Evolutionary conservation across 1,140 invertebrate genomes (phyloP).

Genomic region (Caenorhabditis inopinata): DNA sequence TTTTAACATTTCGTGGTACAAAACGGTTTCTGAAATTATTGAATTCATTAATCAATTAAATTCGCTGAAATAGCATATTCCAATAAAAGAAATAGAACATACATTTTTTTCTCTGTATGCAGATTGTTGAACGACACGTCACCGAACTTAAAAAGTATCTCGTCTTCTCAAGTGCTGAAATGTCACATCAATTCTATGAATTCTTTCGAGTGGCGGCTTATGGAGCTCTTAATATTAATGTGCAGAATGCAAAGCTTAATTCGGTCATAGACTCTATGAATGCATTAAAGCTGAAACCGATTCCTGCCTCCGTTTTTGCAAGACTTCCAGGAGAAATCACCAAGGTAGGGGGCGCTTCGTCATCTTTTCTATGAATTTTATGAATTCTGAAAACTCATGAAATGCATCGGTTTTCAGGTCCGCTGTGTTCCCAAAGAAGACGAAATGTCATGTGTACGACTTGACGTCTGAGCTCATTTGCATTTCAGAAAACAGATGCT

Average conservation of each 20-base stretch:
- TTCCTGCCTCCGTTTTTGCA: not conserved
- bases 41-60: no score
- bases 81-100: no score
- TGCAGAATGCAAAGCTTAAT: not conserved
- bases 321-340: slow-evolving; percentile 30
- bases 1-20: no score
- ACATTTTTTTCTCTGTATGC: slow-evolving; percentile 25
- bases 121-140: slow-evolving; percentile 51
- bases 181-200: slow-evolving; percentile 32
- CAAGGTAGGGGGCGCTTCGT: no score
- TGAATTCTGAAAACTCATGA: not conserved
- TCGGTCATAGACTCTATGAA: not conserved
- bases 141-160: slow-evolving; percentile 18
- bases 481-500: not conserved
- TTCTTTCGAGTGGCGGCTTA: slow-evolving; percentile 46
- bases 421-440: slow-evolving; percentile 19
- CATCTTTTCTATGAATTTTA: no score
- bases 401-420: slow-evolving; percentile 6
- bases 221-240: slow-evolving; percentile 35
- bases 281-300: not conserved
- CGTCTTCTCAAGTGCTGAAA: not conserved
- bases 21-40: no score
- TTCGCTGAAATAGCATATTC: no score
- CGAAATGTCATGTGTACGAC: not conserved
- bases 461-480: not conserved